Base-by-base conservation (phyloP, 2,888 invertebrate genomes). In the Stenoptilia bipunctidactyla region DNA sequence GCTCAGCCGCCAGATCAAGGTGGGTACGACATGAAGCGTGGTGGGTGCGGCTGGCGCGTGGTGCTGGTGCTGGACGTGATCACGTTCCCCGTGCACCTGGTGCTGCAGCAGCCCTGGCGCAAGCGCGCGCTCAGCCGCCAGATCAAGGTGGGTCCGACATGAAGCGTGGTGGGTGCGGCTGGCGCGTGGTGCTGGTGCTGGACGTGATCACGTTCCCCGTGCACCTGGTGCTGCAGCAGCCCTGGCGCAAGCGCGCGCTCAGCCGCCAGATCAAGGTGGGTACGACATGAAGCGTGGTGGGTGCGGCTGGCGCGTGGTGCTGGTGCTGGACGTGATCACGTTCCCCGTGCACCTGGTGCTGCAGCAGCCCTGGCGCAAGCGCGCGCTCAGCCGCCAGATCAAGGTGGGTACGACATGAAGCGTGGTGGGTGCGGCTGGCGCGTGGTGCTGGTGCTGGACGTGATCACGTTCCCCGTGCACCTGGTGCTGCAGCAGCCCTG, bases 131-230 rank as follows among this genome's bases (percentile, higher is more conserved):
- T 91, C 43, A 90, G 93, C 36, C 85, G 92, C 49, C 87, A 91
- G 58, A 87, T 92, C 51, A 94, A 94, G 90, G 92, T 92, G 72
- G 79, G 56, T 14, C 15, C 27, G 15, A 14, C 13, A 15, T 15
- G 88, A 88, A 61, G 86, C 87, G 68, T 85, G 87, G 74, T 88
- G 88, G 88, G 87, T 88, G 61, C 87, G 89, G 63, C 86, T 89
- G 63, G 91, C 91, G 59, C 85, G 85, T 94, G 53, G 90, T 92
- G 54, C 90, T 94, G 67, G 88, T 97, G 50, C 96, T 92, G 83
- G 97, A 97, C 73, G 87, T 97, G 59, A 83, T 97, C 62, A 94
- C 96, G 45, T 92, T 94, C 80, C 94, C 97, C 45, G 88, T 97
- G 15, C 97, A 96, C 80, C 88, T 94, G 58, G 79, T 96, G 47